These are phyloP conservation scores for Drusus annulatus DNA, from an alignment of 1,140 invertebrate genomes.

Conservation along the genomic window DNA sequence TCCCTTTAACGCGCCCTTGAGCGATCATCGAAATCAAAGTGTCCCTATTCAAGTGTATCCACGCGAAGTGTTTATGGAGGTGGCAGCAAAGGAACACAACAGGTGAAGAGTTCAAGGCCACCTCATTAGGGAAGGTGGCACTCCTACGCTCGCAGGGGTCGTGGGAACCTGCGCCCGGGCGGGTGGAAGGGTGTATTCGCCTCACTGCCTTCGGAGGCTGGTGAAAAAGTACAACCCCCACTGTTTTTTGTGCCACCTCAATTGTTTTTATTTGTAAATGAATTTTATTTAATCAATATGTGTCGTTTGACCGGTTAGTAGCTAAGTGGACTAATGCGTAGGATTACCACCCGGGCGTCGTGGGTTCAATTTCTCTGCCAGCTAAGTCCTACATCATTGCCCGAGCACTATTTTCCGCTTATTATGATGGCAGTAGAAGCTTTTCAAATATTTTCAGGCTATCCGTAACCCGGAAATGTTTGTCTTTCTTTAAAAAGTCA, in stretches of 20 bases:
- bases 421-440: too few species aligned
- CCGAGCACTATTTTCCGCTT: too few species aligned
- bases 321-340: too few species aligned
- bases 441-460: too few species aligned
- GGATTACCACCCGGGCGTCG: too few species aligned
- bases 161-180: not conserved
- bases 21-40: not conserved
- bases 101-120: conserved; percentile 45
- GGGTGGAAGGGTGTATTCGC: not conserved
- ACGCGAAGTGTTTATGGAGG: not conserved
- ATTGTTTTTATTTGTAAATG: not conserved
- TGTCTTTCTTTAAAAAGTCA: too few species aligned
- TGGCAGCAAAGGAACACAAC: conserved; percentile 15
- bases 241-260: not conserved
- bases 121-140: not conserved
- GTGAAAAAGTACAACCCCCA: not conserved
- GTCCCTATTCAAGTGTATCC: not conserved
- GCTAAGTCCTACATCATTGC: too few species aligned
- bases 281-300: too few species aligned
- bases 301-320: too few species aligned
- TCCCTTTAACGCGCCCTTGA: too few species aligned
- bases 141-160: not conserved
- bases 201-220: not conserved
- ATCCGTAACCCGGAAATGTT: too few species aligned
- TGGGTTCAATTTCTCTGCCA: too few species aligned